phyloP scores from a whole-genome alignment of 2,797 vertebrate genomes.

The Tiaroga cobitis region DNA sequence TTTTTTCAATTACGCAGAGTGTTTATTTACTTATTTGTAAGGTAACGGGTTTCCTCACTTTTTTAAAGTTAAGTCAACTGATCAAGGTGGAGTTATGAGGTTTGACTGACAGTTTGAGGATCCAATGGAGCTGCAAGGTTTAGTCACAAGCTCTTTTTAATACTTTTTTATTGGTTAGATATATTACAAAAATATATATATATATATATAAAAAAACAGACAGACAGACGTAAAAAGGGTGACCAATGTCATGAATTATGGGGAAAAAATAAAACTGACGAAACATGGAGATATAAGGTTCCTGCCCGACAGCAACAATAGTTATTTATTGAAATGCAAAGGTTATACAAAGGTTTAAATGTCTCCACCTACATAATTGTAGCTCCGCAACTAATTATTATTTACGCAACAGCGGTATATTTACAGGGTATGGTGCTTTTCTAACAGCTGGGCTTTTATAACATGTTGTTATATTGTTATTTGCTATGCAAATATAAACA shows the following conservation, averaged over 20 bases:
- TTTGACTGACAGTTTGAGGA: no score
- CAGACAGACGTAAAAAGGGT: not conserved
- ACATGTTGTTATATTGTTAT: not conserved
- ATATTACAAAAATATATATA: no score
- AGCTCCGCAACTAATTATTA: not conserved
- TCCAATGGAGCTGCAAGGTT: not conserved
- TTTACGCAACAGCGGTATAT: not conserved
- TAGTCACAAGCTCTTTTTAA: not conserved
- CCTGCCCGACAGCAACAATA: not conserved
- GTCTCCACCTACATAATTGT: not conserved
- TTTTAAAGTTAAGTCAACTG: no score
- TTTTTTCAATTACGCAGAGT: no score
- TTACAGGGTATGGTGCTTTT: constrained; percentile 1
- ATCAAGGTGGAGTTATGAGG: not conserved
- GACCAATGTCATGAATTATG: not conserved
- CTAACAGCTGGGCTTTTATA: not conserved
- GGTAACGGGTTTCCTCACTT: no score
- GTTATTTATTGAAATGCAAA: constrained; percentile 7
- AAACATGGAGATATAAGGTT: not conserved
- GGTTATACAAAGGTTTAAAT: constrained; percentile 7
- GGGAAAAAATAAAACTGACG: not conserved
- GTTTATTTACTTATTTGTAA: no score
- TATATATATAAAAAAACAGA: no score
- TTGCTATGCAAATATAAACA: not conserved
- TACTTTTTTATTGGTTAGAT: not conserved